phyloP scores from a whole-genome alignment of 2,113 vertebrate species.

The Canis aureus region DNA sequence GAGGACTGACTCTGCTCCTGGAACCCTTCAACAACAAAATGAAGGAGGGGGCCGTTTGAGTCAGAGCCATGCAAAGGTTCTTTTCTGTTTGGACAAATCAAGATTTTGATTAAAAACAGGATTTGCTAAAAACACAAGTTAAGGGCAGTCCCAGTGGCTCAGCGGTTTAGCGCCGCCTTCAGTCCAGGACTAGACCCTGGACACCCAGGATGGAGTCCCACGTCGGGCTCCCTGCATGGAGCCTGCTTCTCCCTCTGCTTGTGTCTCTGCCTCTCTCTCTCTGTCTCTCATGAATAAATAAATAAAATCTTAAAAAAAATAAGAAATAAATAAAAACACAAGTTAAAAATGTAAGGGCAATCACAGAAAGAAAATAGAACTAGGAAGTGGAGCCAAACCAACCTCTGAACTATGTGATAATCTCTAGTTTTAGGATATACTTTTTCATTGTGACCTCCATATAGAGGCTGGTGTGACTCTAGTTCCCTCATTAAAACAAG shows the following conservation, averaged over 20 bases:
- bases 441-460: not conserved
- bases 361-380: conserved; percentile 8
- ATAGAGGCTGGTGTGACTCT: not conserved
- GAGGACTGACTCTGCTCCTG: not conserved
- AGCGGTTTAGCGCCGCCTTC: no score
- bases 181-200: no score
- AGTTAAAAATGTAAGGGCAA: conserved; percentile 2
- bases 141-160: not conserved
- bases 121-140: not conserved
- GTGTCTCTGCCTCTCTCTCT: no score
- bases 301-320: no score
- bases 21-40: not conserved
- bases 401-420: not conserved
- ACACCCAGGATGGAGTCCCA: no score
- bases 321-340: not conserved
- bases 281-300: no score
- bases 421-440: not conserved
- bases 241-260: no score
- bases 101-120: conserved; percentile 48
- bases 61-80: not conserved
- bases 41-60: not conserved
- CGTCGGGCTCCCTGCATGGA: no score
- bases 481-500: not conserved
- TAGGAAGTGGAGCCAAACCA: not conserved
- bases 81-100: not conserved